These are phyloP conservation scores for Bembecia ichneumoniformis DNA, from an alignment of 2,888 invertebrate genomes.

Conservation along the genomic window DNA sequence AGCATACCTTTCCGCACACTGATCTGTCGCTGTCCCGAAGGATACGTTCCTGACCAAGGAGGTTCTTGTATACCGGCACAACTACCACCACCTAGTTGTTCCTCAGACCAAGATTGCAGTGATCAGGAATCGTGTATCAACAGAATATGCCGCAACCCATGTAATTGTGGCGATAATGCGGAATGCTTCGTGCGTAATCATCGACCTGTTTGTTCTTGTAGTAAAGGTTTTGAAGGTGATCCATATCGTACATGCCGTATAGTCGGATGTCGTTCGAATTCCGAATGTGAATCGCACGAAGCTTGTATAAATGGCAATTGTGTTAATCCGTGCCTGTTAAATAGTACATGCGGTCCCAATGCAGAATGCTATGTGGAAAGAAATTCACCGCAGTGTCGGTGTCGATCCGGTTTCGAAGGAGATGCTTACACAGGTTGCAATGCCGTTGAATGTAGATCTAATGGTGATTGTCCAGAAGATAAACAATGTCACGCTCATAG, in stretches of 20 bases:
- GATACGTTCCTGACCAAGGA: constrained; percentile 84
- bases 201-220: constrained; percentile 88
- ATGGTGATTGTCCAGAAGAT: constrained; percentile 89
- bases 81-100: constrained; percentile 82
- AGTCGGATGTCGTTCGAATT: constrained; percentile 86
- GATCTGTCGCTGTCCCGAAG: constrained; percentile 89
- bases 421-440: constrained; percentile 82
- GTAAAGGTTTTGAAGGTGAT: constrained; percentile 87
- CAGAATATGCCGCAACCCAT: constrained; percentile 88
- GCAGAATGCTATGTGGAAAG: constrained; percentile 85
- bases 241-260: constrained; percentile 85
- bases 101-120: constrained; percentile 83
- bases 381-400: constrained; percentile 83
- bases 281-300: constrained; percentile 86
- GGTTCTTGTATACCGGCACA: constrained; percentile 84
- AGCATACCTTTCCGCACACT: constrained; percentile 89
- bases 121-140: constrained; percentile 87
- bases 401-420: constrained; percentile 85
- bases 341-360: constrained; percentile 85
- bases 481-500: constrained; percentile 88
- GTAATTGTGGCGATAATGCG: constrained; percentile 88
- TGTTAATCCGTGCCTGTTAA: constrained; percentile 86
- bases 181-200: constrained; percentile 87
- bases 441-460: constrained; percentile 86
- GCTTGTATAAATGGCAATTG: constrained; percentile 90